Conservation (phyloP, 2,113 vertebrate species). For the Amphiprion percula region DNA sequence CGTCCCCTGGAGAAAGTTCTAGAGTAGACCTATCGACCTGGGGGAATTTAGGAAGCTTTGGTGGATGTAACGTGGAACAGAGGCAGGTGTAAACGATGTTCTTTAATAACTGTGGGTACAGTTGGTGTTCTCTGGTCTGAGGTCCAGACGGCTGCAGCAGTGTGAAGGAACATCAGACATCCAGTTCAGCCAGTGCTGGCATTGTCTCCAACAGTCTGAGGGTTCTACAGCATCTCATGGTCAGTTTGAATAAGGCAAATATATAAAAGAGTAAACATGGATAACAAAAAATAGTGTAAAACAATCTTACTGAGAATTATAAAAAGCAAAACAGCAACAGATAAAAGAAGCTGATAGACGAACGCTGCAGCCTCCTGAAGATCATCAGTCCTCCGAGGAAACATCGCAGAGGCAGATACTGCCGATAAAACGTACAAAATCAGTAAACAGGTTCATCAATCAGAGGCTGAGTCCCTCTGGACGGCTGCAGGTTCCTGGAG, state of each 20-base stretch:
- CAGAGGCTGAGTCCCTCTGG: conserved; percentile 49
- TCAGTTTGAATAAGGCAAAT: conserved; percentile 66
- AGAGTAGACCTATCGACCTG: too few species aligned
- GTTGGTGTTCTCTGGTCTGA: conserved; percentile 58
- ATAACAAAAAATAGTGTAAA: conserved; percentile 70
- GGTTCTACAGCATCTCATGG: conserved; percentile 74
- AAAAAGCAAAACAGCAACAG: conserved; percentile 57
- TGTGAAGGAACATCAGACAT: conserved; percentile 77
- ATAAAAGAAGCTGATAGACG: conserved; percentile 55
- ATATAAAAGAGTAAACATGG: conserved; percentile 64
- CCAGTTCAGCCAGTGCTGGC: conserved; percentile 78
- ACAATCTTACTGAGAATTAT: conserved; percentile 44
- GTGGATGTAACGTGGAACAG: too few species aligned
- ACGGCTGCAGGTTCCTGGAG: conserved; percentile 23
- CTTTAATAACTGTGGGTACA: conserved; percentile 79
- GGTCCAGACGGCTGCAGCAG: conserved; percentile 58
- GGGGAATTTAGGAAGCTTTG: too few species aligned
- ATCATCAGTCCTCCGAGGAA: conserved; percentile 13
- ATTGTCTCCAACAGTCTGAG: conserved; percentile 73
- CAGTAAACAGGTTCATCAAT: conserved; percentile 45
- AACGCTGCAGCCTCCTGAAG: conserved; percentile 49
- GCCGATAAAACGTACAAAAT: conserved; percentile 81
- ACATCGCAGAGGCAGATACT: conserved; percentile 83
- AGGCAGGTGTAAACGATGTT: conserved; percentile 59
- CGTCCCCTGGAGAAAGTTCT: too few species aligned